Evolutionary conservation across 1,140 invertebrate genomes (phyloP).

Genomic region (Eueides isabella): DNA sequence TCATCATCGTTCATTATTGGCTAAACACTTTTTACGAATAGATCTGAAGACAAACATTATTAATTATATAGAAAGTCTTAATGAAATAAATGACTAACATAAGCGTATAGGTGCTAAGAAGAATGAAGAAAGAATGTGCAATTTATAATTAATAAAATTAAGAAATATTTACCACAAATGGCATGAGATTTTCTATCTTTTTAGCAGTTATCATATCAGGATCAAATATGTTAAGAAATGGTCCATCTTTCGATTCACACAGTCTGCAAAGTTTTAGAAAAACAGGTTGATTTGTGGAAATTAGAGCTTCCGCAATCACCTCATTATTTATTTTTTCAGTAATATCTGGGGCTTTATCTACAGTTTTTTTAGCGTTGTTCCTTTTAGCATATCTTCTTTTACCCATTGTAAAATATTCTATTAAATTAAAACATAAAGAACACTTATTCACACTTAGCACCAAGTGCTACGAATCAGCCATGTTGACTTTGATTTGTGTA

Average conservation of each 20-base stretch:
- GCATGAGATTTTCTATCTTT: conserved; percentile 73
- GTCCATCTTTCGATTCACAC: conserved; percentile 73
- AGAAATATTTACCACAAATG: conserved; percentile 64
- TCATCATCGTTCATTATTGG: too few relatives aligned
- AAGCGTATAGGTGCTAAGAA: too few relatives aligned
- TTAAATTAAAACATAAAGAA: background rate
- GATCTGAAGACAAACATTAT: too few relatives aligned
- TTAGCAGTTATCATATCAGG: conserved; percentile 62
- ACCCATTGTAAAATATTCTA: conserved; percentile 45
- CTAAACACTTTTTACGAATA: too few relatives aligned
- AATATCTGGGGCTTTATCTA: conserved; percentile 24
- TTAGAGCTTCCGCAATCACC: conserved; percentile 53
- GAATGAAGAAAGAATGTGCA: too few relatives aligned
- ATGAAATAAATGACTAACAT: too few relatives aligned
- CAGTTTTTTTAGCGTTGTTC: conserved; percentile 49
- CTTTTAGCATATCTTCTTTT: conserved; percentile 65
- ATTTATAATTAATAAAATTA: background rate
- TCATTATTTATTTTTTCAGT: conserved; percentile 47
- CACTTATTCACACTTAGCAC: background rate
- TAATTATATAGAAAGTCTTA: too few relatives aligned
- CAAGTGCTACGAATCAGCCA: conserved; percentile 26
- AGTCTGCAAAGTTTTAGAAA: conserved; percentile 70
- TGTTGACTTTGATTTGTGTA: conserved; percentile 19
- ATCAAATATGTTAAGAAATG: conserved; percentile 75
- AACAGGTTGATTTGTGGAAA: conserved; percentile 49